Evolutionary conservation across 2,888 invertebrate species (phyloP).

Genomic region (Oligia latruncula): DNA sequence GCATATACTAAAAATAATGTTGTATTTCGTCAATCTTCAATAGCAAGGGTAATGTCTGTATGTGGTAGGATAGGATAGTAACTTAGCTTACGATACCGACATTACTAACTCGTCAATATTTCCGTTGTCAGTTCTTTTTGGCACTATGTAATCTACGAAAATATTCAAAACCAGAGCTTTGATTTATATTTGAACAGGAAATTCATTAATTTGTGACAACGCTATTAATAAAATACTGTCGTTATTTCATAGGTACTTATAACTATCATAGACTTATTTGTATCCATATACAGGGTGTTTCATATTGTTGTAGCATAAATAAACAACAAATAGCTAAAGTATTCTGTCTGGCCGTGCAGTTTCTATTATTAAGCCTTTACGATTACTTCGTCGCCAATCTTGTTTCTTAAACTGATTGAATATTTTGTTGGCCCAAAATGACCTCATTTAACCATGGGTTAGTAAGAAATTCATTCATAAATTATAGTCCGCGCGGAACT

Average conservation of each 20-base stretch:
- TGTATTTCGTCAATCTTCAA: not conserved
- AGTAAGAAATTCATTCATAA: not conserved
- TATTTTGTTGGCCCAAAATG: not conserved
- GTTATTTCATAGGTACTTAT: constrained; percentile 62
- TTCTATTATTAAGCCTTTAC: not conserved
- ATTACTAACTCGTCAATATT: constrained; percentile 30
- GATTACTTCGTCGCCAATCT: not conserved
- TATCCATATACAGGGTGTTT: constrained; percentile 55
- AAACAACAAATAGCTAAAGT: constrained; percentile 33
- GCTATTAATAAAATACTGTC: constrained; percentile 68
- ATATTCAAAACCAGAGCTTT: constrained; percentile 66
- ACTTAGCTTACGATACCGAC: constrained; percentile 1
- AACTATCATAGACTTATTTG: constrained; percentile 61
- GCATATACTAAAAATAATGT: too few species aligned
- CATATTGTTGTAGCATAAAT: constrained; percentile 21
- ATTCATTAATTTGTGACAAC: constrained; percentile 66
- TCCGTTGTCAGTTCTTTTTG: constrained; percentile 70
- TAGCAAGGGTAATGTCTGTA: not conserved
- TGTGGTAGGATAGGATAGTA: constrained; percentile 12
- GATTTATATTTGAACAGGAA: constrained; percentile 63
- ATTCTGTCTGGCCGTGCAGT: constrained; percentile 23
- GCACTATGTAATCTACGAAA: constrained; percentile 71
- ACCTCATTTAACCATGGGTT: not conserved
- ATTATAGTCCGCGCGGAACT: too few species aligned
- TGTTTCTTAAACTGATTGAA: not conserved